A percentile compares a stretch with the other conserved stretches of the same genome.
phyloP scores from a whole-genome alignment of 2,113 vertebrate species.

The Syngnathus scovelli region DNA sequence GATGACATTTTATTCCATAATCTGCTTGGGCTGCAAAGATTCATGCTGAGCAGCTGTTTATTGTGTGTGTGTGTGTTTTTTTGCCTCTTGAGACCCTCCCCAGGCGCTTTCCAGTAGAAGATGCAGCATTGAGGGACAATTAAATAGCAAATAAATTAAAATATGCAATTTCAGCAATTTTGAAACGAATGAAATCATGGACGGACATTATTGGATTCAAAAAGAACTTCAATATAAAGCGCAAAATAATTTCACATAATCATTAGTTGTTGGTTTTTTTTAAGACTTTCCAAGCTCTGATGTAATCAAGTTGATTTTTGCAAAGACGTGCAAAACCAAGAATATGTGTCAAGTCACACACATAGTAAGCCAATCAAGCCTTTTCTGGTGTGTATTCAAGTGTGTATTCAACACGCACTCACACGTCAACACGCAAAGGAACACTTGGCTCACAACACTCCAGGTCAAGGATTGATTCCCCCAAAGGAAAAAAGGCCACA shows the following conservation, averaged over 20 bases:
- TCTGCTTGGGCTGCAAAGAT: conserved; percentile 25
- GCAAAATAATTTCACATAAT: too few species aligned
- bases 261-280: not conserved
- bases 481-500: conserved; percentile 25
- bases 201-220: too few species aligned
- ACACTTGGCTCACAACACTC: not conserved
- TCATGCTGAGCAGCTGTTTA: conserved; percentile 16
- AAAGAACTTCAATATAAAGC: too few species aligned
- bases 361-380: not conserved
- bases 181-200: too few species aligned
- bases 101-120: conserved; percentile 4
- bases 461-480: conserved; percentile 50
- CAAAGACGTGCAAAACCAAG: not conserved
- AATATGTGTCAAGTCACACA: not conserved
- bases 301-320: not conserved
- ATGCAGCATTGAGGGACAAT: conserved; percentile 20
- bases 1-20: conserved; percentile 38
- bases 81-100: not conserved
- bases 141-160: conserved; percentile 13
- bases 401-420: conserved; percentile 10
- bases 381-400: conserved; percentile 11
- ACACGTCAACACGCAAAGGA: conserved; percentile 3
- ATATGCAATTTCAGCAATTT: too few species aligned
- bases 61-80: not conserved
- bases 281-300: not conserved